Evolutionary conservation across 2,797 vertebrate genomes (phyloP), one percentile per base, ranked within the genome.

Genomic region (Molothrus ater): DNA sequence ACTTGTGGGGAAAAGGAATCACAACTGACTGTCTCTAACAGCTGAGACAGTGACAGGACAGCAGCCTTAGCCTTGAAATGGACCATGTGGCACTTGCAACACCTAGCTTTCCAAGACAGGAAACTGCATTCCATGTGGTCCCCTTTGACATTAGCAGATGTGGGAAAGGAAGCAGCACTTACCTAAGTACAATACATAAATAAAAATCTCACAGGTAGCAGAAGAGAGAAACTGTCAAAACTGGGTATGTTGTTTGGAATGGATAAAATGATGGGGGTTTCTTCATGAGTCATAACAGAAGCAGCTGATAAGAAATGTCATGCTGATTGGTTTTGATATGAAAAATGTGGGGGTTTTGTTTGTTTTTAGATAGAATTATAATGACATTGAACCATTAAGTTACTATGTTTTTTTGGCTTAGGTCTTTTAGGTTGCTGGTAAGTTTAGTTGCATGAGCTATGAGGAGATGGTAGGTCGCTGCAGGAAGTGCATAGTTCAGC

Each of bases 21-120:
- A 2, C 72, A 59, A 1, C 0, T 4, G 0, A 0, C 29, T 70
- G 1, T 76, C 51, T 74, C 24, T 42, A 31, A 34, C 21, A 54
- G 29, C 48, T 43, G 56, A 66, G 53, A 15, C 64, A 31, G 29
- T 53, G 51, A 66, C n/a, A 51, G 68, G 32, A 63, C 60, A 63
- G 34, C 66, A 70, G 24, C 34, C 18, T 11, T 31, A 66, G 47
- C 40, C 76, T 68, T 74, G 40, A 22, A 59, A 70, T 78, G 76
- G 26, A 68, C 47, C 29, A 17, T 0, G 0, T 63, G 47, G 50
- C 38, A 32, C 26, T 78, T 93, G 61, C 10, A 63, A 29, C 10
- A 47, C 18, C 38, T n/a, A 63, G 50, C 43, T 61, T 80, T 65
- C 47, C 82, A 43, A 51, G 60, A 22, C 21, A 54, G 28, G 28